Evolutionary conservation across 2,113 vertebrate genomes (phyloP).

Genomic region (Stictonetta naevosa): DNA sequence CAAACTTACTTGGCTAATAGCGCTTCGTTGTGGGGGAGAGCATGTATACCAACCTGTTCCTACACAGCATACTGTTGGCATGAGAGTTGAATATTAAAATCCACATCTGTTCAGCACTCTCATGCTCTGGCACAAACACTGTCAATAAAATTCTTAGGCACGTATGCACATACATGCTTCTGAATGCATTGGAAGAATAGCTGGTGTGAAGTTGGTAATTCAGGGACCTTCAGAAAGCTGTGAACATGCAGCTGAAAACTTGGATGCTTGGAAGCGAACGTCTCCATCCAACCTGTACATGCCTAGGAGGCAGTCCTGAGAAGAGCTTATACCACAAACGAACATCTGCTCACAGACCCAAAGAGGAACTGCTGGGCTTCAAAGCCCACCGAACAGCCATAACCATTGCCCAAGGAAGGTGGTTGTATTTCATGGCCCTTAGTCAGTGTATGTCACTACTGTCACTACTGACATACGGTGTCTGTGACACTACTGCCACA

Average conservation of each 20-base stretch:
- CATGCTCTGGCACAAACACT: background rate
- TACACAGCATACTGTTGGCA: background rate
- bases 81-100: constrained; percentile 5
- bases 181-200: background rate
- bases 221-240: background rate
- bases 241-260: background rate
- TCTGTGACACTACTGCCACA: too few species aligned
- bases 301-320: background rate
- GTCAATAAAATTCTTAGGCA: background rate
- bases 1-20: background rate
- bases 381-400: background rate
- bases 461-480: too few species aligned
- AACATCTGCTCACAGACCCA: background rate
- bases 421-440: background rate
- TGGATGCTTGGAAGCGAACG: background rate
- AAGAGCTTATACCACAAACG: background rate
- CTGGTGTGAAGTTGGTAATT: background rate
- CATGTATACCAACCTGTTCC: constrained; percentile 34
- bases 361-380: background rate
- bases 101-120: constrained; percentile 20
- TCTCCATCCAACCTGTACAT: background rate
- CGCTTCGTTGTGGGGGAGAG: background rate
- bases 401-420: background rate
- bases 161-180: background rate
- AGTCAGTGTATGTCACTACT: background rate